Conservation (phyloP, 2,113 vertebrate genomes). For the Tor tambroides region DNA sequence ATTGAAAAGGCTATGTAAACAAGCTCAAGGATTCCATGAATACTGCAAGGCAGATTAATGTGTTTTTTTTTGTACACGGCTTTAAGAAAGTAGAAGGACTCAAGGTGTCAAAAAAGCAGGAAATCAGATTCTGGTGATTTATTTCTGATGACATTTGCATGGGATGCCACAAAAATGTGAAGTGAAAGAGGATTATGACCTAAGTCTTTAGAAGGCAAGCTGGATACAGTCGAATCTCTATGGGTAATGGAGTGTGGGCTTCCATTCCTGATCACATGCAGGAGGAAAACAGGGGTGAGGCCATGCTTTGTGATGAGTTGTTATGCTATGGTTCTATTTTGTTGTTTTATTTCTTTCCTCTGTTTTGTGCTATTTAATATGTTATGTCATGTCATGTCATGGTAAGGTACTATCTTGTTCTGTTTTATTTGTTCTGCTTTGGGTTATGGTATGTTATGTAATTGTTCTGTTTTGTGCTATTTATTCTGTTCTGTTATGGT, state of each 20-base stretch:
- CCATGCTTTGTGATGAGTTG: neutral
- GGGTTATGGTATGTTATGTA: no score
- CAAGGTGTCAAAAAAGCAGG: conserved; percentile 1
- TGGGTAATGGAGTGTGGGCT: neutral
- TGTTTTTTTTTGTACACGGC: neutral
- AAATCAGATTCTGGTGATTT: neutral
- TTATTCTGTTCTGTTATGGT: neutral
- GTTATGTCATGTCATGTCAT: no score
- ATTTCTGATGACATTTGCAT: conserved; percentile 52
- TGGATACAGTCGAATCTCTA: neutral
- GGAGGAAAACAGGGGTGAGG: neutral
- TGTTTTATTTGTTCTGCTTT: neutral
- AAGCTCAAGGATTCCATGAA: conserved; percentile 5
- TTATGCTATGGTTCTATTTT: neutral
- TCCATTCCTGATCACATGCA: neutral
- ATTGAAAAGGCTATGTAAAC: neutral
- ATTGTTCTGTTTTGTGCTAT: neutral
- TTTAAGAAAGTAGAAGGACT: neutral
- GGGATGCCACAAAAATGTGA: conserved; percentile 37
- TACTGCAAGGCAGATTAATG: neutral
- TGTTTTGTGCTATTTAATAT: no score
- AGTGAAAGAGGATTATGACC: conserved; percentile 55
- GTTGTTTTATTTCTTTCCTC: neutral
- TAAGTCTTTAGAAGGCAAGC: neutral
- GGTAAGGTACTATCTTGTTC: neutral